Evolutionary conservation across 2,888 invertebrate genomes (phyloP).

Genomic region (Ornithoptera alexandrae): DNA sequence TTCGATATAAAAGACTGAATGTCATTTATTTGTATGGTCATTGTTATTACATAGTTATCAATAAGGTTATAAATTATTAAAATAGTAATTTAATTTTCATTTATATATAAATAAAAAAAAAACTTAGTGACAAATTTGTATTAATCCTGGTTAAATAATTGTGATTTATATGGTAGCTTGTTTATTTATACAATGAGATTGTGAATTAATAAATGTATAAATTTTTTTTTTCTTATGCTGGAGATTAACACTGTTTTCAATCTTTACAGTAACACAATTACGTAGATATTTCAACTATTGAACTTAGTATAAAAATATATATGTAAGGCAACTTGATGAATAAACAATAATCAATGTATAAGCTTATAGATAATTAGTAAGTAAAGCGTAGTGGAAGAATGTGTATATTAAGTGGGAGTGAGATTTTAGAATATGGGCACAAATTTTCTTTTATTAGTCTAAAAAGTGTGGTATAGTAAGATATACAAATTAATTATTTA

Average conservation of each 20-base stretch:
- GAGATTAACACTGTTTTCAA: not conserved
- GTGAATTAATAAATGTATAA: conserved; percentile 6
- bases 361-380: conserved; percentile 22
- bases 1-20: conserved; percentile 79
- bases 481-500: not conserved
- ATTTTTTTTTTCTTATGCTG: not conserved
- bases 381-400: conserved; percentile 18
- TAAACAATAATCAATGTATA: not conserved
- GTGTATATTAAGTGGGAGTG: conserved; percentile 37
- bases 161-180: conserved; percentile 38
- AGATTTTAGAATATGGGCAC: conserved; percentile 42
- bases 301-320: not conserved
- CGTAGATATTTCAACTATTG: not conserved
- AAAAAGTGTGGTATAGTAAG: not conserved
- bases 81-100: conserved; percentile 21
- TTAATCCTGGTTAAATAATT: conserved; percentile 22
- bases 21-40: conserved; percentile 68
- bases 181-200: conserved; percentile 20
- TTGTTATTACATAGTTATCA: conserved; percentile 64
- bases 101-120: conserved; percentile 4
- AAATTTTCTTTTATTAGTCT: conserved; percentile 26
- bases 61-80: conserved; percentile 40
- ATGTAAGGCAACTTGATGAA: not conserved
- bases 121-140: conserved; percentile 27
- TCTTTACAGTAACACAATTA: conserved; percentile 17